These are phyloP conservation scores for Dasyornis broadbenti DNA, from an alignment of 2,113 vertebrate species.

Conservation along the genomic window DNA sequence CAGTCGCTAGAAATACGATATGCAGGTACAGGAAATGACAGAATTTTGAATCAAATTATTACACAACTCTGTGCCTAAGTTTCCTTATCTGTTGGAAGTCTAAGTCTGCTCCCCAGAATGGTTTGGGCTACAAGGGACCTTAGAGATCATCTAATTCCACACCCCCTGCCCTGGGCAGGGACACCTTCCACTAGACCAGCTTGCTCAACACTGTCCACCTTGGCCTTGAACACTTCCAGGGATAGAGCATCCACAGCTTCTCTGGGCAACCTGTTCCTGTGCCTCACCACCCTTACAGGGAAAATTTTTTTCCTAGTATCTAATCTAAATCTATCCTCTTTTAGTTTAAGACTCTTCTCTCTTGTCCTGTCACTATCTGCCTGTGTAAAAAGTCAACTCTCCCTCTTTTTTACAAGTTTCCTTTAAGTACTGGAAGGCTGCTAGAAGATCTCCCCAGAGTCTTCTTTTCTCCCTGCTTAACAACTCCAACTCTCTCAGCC, in stretches of 20 bases:
- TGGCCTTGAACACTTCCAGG: neutral
- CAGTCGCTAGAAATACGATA: neutral
- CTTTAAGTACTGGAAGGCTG: neutral
- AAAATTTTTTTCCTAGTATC: neutral
- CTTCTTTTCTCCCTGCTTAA: neutral
- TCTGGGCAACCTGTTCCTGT: no score
- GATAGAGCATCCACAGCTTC: neutral
- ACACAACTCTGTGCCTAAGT: neutral
- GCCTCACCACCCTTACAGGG: neutral
- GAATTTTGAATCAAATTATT: neutral
- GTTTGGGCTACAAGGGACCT: neutral
- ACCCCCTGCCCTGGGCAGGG: neutral
- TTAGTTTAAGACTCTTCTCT: neutral
- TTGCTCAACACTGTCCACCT: neutral
- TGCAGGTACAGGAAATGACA: neutral
- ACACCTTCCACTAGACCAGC: neutral
- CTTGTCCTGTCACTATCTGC: neutral
- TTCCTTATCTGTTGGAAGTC: neutral
- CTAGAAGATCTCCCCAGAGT: neutral
- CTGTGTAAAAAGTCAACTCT: rapidly evolving
- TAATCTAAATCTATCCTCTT: neutral
- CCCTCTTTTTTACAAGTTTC: neutral
- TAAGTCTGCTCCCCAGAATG: neutral
- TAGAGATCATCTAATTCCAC: neutral
- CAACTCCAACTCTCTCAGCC: neutral